Base-by-base conservation (phyloP, 2,113 vertebrate genomes). In the Corythaixoides concolor region DNA sequence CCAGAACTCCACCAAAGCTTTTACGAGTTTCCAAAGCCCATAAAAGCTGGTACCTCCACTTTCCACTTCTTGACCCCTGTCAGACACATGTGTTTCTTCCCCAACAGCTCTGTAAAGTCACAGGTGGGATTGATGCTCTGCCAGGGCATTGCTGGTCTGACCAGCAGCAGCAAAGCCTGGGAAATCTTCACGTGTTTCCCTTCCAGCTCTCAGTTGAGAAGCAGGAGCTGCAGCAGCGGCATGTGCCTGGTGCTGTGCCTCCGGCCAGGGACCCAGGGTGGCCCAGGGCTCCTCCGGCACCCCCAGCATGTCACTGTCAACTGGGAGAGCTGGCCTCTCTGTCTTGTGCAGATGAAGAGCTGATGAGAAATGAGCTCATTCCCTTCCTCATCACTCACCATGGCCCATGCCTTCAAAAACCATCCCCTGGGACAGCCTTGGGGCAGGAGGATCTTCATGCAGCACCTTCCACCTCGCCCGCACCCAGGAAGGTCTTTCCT, bases 301-400 rank as follows among this genome's bases (percentile, higher is more conserved):
- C 23, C 35, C 30, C 1, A 3, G 56, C 41, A 6, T 67, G 43
- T 62, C 80, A 15, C 62, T 13, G 5, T 39, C 39, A 49, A 19
- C 81, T 8, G 28, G 35, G 22, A 83, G 84, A 86, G 37, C 69
- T 85, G 86, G 41, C 20, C 45, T 58, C 41, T 52, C 26, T 43
- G 27, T 39, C 64, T 37, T 8, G 7, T 1, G 3, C 60, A 85
- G 45, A 33, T 39, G 59, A 70, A 76, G 43, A 73, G 23, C 41
- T 67, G 63, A 53, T 66, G 64, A 45, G 75, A 52, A 64, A 88
- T 52, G 39, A 92, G 41, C 84, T 90, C 64, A 8, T 67, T n/a
- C 33, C 26, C 7, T 69, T 52, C 43, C 41, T 78, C 55, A 75
- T 11, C 4, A 1, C 23, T 66, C 8, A 0, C 26, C 1, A 1